Conservation (phyloP, 2,113 vertebrate genomes). For the Nycticorax nycticorax region DNA sequence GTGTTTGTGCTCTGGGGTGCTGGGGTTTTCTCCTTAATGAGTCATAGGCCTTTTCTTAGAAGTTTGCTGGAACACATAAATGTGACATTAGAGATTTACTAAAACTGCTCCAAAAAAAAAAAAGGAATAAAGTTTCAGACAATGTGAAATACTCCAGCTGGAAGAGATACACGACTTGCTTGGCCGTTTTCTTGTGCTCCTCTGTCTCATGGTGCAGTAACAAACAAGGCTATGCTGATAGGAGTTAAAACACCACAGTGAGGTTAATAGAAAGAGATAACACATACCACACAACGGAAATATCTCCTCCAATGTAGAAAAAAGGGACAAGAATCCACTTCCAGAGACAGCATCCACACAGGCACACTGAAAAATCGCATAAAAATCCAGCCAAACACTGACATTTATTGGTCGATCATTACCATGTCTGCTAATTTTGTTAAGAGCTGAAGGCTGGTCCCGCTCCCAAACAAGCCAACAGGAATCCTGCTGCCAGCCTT, state of each 20-base stretch:
- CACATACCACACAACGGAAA: not conserved
- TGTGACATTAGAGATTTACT: not conserved
- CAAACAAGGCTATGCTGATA: not conserved
- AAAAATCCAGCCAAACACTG: not conserved
- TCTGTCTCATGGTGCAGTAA: not conserved
- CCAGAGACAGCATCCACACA: not conserved
- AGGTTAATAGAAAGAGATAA: not conserved
- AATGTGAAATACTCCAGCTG: slow-evolving; percentile 15
- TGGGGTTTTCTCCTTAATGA: not conserved
- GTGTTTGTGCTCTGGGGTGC: not conserved
- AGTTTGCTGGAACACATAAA: not conserved
- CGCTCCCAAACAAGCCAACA: not conserved
- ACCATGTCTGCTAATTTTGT: not conserved
- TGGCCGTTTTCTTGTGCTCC: not conserved
- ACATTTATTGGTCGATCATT: not conserved
- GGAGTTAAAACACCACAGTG: not conserved
- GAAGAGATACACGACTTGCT: not conserved
- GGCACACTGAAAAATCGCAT: not conserved
- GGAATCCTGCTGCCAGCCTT: not conserved
- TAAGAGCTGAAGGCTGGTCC: not conserved
- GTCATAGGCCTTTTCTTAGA: slow-evolving; percentile 10
- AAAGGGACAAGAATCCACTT: not conserved
- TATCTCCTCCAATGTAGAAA: not conserved
- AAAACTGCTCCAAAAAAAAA: slow-evolving; percentile 1
- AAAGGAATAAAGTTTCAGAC: slow-evolving; percentile 5